Evolutionary conservation across 2,113 vertebrate genomes (phyloP).

Genomic region (Charina bottae): DNA sequence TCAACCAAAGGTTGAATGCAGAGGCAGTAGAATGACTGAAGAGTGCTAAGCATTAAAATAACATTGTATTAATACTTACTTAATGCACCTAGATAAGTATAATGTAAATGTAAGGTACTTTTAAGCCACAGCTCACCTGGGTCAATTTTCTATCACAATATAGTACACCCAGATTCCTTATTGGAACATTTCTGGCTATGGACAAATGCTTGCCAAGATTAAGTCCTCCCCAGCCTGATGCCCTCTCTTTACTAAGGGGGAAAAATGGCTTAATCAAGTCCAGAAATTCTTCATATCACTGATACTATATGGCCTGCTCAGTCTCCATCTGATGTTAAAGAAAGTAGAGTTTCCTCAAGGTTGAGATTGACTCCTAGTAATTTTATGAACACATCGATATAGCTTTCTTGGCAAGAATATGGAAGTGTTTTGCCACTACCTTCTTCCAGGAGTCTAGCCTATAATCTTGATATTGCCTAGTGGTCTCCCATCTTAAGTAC

Average conservation of each 20-base stretch:
- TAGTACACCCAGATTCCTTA: not conserved
- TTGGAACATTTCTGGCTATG: not conserved
- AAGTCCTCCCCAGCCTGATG: not conserved
- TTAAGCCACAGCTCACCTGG: not conserved
- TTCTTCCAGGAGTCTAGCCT: not conserved
- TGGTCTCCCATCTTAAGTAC: not conserved
- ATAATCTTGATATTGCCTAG: not conserved
- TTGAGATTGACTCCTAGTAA: not conserved
- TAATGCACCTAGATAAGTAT: not conserved
- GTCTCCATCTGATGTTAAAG: not conserved
- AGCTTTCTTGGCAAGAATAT: not conserved
- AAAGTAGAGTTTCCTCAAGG: not conserved
- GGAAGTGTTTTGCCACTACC: not conserved
- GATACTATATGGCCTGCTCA: not conserved
- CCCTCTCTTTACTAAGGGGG: not conserved
- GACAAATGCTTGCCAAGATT: not conserved
- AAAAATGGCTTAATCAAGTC: not conserved
- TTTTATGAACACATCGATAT: not conserved
- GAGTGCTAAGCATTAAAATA: not conserved
- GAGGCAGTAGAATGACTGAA: not conserved
- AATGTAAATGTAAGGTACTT: not conserved
- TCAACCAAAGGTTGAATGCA: not conserved
- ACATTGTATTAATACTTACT: not conserved
- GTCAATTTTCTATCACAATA: not conserved
- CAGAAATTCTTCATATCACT: not conserved